Percentiles rank a stretch among this genome's conserved stretches.
These are phyloP conservation scores for Iphiclides podalirius DNA, from an alignment of 2,888 invertebrate species.

Conservation along the genomic window DNA sequence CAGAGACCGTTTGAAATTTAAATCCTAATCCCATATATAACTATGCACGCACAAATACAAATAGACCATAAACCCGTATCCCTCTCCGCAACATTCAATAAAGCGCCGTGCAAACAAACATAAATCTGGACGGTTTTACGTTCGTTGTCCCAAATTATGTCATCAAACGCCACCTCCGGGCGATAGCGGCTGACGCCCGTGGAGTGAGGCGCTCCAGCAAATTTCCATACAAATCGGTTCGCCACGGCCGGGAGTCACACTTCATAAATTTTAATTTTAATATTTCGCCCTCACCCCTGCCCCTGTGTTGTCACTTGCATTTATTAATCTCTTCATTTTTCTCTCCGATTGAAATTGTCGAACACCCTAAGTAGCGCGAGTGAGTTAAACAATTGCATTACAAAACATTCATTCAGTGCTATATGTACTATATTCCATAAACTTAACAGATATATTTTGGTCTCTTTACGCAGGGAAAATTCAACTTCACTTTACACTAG, in stretches of 20 bases:
- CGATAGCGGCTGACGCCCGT: conserved; percentile 46
- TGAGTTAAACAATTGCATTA: too few species aligned
- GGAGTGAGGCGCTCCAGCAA: conserved; percentile 58
- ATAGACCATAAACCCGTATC: conserved; percentile 52
- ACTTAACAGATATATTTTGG: too few species aligned
- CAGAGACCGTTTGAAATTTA: too few species aligned
- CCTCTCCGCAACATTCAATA: conserved; percentile 68
- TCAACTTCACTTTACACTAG: too few species aligned
- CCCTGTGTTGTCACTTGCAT: conserved; percentile 20
- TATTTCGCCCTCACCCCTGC: conserved; percentile 53
- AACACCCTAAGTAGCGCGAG: neutral
- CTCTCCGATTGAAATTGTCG: neutral
- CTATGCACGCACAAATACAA: conserved; percentile 32
- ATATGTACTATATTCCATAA: too few species aligned
- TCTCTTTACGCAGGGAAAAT: too few species aligned
- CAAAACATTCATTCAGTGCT: too few species aligned
- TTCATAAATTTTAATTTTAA: conserved; percentile 77
- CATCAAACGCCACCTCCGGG: conserved; percentile 68
- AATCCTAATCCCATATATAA: conserved; percentile 8
- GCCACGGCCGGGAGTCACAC: conserved; percentile 65
- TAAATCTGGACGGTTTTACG: conserved; percentile 69
- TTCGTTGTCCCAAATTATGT: conserved; percentile 70
- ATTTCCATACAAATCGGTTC: conserved; percentile 78
- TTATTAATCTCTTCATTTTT: conserved; percentile 15
- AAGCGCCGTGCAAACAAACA: conserved; percentile 60